phyloP scores from a whole-genome alignment of 37 sponge, comb jelly and placozoan species.

The Spongia lamella region DNA sequence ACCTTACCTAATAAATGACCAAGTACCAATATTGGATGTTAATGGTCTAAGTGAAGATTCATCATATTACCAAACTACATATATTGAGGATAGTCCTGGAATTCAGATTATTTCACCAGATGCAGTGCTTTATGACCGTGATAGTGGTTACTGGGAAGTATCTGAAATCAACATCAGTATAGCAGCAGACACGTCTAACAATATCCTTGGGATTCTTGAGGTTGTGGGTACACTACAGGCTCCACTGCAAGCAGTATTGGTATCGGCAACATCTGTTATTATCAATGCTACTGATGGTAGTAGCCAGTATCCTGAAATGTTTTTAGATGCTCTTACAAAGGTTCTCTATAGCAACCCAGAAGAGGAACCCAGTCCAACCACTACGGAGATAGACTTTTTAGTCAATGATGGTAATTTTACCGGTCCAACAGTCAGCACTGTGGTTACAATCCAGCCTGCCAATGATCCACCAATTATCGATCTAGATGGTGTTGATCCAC shows the following conservation, averaged over 20 bases:
- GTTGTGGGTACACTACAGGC: not conserved
- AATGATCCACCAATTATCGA: constrained; percentile 69
- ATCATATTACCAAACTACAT: constrained; percentile 36
- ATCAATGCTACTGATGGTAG: not conserved
- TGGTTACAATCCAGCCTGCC: constrained; percentile 40
- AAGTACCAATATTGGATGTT: constrained; percentile 54
- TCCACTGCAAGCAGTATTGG: not conserved
- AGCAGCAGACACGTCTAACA: not conserved
- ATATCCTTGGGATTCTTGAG: not conserved
- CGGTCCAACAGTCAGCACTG: constrained; percentile 35
- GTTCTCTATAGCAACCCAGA: constrained; percentile 36
- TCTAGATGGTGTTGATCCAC: constrained; percentile 18
- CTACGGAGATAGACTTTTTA: constrained; percentile 19
- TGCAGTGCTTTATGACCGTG: constrained; percentile 67
- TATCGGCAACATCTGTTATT: no score
- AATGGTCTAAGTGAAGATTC: constrained; percentile 49
- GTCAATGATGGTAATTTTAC: constrained; percentile 47
- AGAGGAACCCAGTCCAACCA: constrained; percentile 26
- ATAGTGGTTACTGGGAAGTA: constrained; percentile 61
- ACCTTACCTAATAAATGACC: constrained; percentile 50
- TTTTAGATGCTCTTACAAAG: constrained; percentile 22
- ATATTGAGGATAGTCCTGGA: constrained; percentile 40
- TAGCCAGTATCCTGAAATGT: constrained; percentile 28
- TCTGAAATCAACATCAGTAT: constrained; percentile 27
- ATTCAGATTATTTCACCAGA: constrained; percentile 21